Conservation (phyloP, 2,888 invertebrate genomes). For the Pheosia gnoma region DNA sequence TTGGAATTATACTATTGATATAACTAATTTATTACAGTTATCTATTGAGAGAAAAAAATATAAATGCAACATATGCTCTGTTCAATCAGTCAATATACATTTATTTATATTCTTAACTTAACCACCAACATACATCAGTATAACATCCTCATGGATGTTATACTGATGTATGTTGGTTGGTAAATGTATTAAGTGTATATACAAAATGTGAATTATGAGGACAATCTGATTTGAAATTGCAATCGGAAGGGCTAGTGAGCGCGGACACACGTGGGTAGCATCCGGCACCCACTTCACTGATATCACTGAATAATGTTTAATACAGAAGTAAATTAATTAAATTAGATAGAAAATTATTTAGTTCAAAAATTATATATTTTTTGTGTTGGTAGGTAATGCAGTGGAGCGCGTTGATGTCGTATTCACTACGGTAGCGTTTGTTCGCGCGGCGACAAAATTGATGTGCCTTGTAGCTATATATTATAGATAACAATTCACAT, state of each 20-base stretch:
- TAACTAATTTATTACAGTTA: background rate
- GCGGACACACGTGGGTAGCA: conserved; percentile 33
- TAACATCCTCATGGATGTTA: background rate
- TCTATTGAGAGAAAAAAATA: background rate
- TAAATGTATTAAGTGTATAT: background rate
- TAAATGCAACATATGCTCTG: background rate
- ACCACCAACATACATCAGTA: background rate
- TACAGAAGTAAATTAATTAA: background rate
- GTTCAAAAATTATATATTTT: background rate
- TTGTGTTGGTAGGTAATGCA: background rate
- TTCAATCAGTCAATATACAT: background rate
- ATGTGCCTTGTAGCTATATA: no score
- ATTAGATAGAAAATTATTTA: background rate
- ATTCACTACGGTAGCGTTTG: background rate
- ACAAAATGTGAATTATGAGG: background rate
- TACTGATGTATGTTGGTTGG: background rate
- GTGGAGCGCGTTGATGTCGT: conserved; percentile 6
- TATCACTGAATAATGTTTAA: background rate
- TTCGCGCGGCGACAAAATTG: background rate
- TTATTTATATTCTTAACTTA: background rate
- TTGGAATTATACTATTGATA: conserved; percentile 2
- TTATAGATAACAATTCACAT: no score
- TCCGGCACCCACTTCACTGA: conserved; percentile 37
- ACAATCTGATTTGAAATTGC: conserved; percentile 8
- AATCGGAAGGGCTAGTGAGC: conserved; percentile 15